Base-by-base conservation (phyloP, 1,140 invertebrate species). In the Stratiolaelaps scimitus region DNA sequence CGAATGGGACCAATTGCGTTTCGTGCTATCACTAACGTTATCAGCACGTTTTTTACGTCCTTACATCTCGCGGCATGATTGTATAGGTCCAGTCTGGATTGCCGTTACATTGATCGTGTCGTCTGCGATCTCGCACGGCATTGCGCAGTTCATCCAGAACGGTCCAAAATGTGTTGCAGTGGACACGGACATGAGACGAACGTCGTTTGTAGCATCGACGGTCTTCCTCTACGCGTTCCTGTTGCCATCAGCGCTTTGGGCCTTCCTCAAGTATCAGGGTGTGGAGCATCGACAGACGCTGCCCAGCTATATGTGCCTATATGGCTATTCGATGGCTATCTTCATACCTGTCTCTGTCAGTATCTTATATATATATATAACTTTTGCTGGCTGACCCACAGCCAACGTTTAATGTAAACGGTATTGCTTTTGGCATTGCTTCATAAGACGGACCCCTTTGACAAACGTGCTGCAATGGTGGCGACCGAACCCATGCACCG, bases 281-380 rank as follows among this genome's bases (percentile, higher is more conserved):
- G 53, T 34, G 15, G 53, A 60, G 10, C 26, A 26, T 1, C 26
- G 53, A 60, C 53, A 60, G 53, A 2, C 53, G 5, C 26, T 60
- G 10, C 53, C 53, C 15, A 60, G 53, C 20, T 60, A 60, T 23
- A 60, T 60, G 26, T 60, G 53, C 34, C 53, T 60, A 1, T 60
- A 60, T 10, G 53, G 53, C 17, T 60, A 60, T 34, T 60, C 53
- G 4, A 17, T 60, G 13, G 53, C 53, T 15, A 34, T 60, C 20
- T 60, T 60, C 53, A 60, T 60, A 17, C 53, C 53, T 17, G 34
- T 60, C 26, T 60, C 53, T 15, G 53, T 60, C 6, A 60, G 53
- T 29, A 19, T n/a, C 26, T 13, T 23, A 5, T 40, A 40, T 40
- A 40, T 40, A 40, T 40, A 40, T 40, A 40, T 40, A 40, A n/a